These are phyloP conservation scores for Drosophila kambysellisi DNA, from an alignment of 2,888 invertebrate species.

Conservation along the genomic window DNA sequence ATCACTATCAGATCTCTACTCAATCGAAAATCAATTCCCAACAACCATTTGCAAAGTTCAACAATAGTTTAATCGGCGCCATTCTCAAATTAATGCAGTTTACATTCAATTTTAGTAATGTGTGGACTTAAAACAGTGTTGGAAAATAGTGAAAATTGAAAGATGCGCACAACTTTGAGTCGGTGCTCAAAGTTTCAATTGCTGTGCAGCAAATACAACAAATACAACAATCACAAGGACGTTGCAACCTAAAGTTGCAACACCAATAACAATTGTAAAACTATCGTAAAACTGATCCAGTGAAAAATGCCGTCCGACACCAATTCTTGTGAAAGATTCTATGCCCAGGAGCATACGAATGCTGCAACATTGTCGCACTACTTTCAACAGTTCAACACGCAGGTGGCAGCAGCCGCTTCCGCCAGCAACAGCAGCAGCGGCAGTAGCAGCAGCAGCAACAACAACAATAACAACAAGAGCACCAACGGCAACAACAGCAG, in stretches of 20 bases:
- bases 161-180: conserved; percentile 66
- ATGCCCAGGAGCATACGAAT: conserved; percentile 81
- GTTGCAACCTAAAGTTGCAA: conserved; percentile 54
- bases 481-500: conserved; percentile 33
- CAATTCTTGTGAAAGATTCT: conserved; percentile 82
- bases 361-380: conserved; percentile 80
- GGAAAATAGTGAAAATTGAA: conserved; percentile 37
- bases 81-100: conserved; percentile 40
- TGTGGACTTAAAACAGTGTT: conserved; percentile 11
- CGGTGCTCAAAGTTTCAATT: conserved; percentile 48
- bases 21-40: background rate
- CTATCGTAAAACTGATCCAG: conserved; percentile 17
- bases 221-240: conserved; percentile 64
- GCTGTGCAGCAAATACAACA: conserved; percentile 61
- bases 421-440: conserved; percentile 43
- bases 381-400: conserved; percentile 82
- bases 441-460: conserved; percentile 48
- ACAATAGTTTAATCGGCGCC: background rate
- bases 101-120: conserved; percentile 32
- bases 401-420: conserved; percentile 70
- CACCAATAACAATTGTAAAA: background rate
- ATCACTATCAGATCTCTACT: conserved; percentile 10
- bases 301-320: conserved; percentile 71
- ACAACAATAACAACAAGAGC: conserved; percentile 38
- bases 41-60: background rate